Conservation (phyloP, 64 coral and sea anemone genomes). For the Montipora foliosa region DNA sequence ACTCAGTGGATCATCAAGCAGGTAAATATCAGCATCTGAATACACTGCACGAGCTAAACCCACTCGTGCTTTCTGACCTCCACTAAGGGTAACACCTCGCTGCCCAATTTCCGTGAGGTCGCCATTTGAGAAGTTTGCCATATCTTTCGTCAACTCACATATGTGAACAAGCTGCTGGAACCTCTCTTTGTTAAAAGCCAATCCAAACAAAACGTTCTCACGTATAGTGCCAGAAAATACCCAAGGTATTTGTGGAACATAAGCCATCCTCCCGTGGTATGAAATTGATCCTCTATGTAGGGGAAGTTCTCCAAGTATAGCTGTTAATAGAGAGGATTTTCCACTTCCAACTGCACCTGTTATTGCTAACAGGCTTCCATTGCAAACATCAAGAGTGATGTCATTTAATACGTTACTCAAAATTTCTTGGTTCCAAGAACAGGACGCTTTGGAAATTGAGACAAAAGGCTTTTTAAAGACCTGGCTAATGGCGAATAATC, state of each 20-base stretch:
- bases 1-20: neutral
- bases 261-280: neutral
- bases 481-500: too few species aligned
- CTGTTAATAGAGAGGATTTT: conserved; percentile 75
- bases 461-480: neutral
- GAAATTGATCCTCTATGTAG: conserved; percentile 26
- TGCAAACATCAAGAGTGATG: conserved; percentile 45
- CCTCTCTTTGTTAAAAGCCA: too few species aligned
- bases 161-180: too few species aligned
- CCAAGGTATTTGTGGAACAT: neutral
- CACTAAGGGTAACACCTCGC: too few species aligned
- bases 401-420: neutral
- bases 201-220: too few species aligned
- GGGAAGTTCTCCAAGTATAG: conserved; percentile 59
- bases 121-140: too few species aligned
- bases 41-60: too few species aligned
- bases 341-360: conserved; percentile 70
- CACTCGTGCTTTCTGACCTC: too few species aligned
- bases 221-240: too few species aligned
- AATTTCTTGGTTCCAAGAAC: neutral
- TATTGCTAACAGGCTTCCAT: conserved; percentile 50
- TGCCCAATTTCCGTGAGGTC: too few species aligned
- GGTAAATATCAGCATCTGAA: neutral
- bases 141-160: too few species aligned
- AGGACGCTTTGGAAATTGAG: conserved; percentile 7